Evolutionary conservation across 2,888 invertebrate genomes (phyloP), one percentile per base, ranked within the genome.

Genomic region (Ectropis crepuscularia): DNA sequence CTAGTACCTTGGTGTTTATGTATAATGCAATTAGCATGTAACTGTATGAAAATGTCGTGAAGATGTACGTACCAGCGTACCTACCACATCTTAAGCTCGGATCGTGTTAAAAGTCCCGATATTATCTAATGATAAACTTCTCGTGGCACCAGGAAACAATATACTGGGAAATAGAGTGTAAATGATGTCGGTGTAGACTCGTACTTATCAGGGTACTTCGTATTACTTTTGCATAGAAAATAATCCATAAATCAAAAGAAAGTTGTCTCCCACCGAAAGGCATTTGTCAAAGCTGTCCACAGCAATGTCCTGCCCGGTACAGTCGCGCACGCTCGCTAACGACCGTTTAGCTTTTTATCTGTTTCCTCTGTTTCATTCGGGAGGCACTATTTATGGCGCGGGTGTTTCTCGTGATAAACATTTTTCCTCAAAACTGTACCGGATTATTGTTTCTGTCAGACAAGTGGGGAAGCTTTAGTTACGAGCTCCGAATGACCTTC

Each of bases 361-460:
- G 79, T 88, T 87, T 86, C 85, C 85, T 85, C 82, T 87, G 86
- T 89, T 89, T 89, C 88, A 88, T 88, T 90, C 65, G 81, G 79
- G 75, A 79, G 80, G 69, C 78, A 75, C 80, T 90, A 91, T 92
- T 92, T 92, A 92, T 89, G 89, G 82, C 81, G 81, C 82, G 91
- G 87, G 89, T 93, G 92, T 84, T 82, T 78, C 74, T 73, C 69
- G 83, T 83, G 93, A 93, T 93, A 93, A 92, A 89, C 84, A 83
- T 85, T 89, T 63, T 86, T 86, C 86, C 87, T 87, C 83, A 83
- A 87, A 89, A 88, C 79, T 85, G 86, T 82, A 77, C 66, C 73
- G 86, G 88, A 90, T 92, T 90, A 90, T 90, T 91, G 92, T 89
- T 90, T 86, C 83, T 87, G 85, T 85, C 87, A 82, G 85, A 80